Evolutionary conservation across 2,797 vertebrate genomes (phyloP).

Genomic region (Rhadinocentrus ornatus): DNA sequence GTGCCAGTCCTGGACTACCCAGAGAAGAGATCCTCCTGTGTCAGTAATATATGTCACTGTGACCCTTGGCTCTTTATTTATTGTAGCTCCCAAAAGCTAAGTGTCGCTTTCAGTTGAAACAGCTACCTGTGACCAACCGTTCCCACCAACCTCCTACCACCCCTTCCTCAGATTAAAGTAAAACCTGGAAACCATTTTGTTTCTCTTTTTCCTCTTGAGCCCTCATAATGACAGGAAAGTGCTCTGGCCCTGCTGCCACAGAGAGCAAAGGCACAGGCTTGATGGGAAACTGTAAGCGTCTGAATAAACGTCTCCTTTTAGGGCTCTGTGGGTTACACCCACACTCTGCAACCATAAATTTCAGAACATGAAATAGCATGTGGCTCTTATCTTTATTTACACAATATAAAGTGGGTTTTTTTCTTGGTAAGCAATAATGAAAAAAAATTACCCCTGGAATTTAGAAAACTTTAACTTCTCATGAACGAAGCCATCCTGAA

Average conservation of each 20-base stretch:
- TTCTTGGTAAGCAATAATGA: conserved; percentile 31
- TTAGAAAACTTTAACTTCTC: conserved; percentile 37
- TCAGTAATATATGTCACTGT: conserved; percentile 43
- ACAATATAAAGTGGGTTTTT: conserved; percentile 53
- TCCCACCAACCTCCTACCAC: not conserved
- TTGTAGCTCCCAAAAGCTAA: conserved; percentile 48
- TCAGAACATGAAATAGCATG: conserved; percentile 60
- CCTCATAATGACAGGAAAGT: conserved; percentile 76
- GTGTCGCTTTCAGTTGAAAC: conserved; percentile 23
- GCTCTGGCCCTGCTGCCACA: conserved; percentile 58
- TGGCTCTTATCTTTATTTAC: conserved; percentile 69
- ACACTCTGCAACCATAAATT: conserved; percentile 64
- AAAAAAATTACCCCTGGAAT: conserved; percentile 40
- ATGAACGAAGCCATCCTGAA: conserved; percentile 20
- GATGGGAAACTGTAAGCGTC: conserved; percentile 70
- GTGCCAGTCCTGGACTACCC: conserved; percentile 6
- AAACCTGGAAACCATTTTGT: conserved; percentile 80
- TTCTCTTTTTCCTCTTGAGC: conserved; percentile 60
- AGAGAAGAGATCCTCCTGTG: conserved; percentile 15
- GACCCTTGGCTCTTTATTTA: conserved; percentile 22
- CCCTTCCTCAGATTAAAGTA: conserved; percentile 64
- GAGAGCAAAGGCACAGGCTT: conserved; percentile 51
- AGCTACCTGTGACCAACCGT: conserved; percentile 55
- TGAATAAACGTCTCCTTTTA: conserved; percentile 74
- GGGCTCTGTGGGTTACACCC: conserved; percentile 66